A percentile compares a stretch with the other conserved stretches of the same genome.
Evolutionary conservation across 2,888 invertebrate species (phyloP).

Genomic region (Julus scandinavius): DNA sequence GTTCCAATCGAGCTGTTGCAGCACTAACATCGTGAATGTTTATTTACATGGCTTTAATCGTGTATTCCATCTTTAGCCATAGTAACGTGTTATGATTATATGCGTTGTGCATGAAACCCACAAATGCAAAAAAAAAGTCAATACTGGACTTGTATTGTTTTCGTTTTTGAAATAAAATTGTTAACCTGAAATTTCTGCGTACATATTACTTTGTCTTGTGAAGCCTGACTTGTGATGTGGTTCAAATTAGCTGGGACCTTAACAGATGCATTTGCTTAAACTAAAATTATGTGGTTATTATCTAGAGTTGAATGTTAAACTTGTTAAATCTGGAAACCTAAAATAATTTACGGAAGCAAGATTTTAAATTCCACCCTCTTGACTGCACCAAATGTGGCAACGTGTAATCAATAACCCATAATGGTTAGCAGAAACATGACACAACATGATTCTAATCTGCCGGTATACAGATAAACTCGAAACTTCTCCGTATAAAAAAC

Average conservation of each 20-base stretch:
- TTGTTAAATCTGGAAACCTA: background rate
- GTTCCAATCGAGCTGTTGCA: background rate
- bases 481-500: background rate
- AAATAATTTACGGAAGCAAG: background rate
- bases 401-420: background rate
- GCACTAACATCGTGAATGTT: background rate
- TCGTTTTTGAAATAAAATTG: background rate
- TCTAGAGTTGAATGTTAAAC: too few relatives aligned
- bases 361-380: background rate
- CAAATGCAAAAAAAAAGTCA: background rate
- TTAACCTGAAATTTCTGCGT: too few relatives aligned
- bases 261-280: background rate
- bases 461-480: background rate
- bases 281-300: too few relatives aligned
- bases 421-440: background rate
- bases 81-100: background rate
- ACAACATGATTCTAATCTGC: background rate
- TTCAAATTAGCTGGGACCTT: too few relatives aligned
- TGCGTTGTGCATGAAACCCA: background rate
- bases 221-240: too few relatives aligned
- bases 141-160: background rate
- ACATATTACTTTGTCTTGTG: too few relatives aligned
- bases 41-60: background rate
- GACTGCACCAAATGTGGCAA: background rate
- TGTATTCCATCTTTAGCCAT: background rate